Percentiles rank a stretch among this genome's conserved stretches.
Conservation (phyloP, 1,140 invertebrate species). For the Cotesia chilonis region DNA sequence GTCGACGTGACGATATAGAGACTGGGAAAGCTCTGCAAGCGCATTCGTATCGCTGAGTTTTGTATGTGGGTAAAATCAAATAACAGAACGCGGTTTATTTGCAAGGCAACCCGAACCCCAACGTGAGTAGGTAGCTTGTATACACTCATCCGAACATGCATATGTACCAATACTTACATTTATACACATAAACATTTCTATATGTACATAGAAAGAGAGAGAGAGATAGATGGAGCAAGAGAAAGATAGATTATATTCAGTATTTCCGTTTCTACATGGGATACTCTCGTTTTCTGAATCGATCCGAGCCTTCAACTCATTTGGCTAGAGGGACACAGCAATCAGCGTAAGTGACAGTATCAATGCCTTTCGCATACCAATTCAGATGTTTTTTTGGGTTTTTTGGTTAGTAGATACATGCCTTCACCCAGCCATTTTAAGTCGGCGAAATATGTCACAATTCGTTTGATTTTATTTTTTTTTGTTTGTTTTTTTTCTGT, state of each 20-base stretch:
- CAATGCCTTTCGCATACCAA: not conserved
- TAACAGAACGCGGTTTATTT: conserved; percentile 57
- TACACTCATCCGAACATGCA: not conserved
- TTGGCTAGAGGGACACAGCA: not conserved
- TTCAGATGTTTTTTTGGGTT: conserved; percentile 18
- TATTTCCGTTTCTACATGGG: not conserved
- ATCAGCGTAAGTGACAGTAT: not conserved
- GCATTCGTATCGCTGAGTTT: conserved; percentile 12
- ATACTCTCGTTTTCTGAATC: not conserved
- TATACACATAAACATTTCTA: conserved; percentile 2
- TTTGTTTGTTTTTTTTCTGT: no score
- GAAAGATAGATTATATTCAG: not conserved
- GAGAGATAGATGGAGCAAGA: no score
- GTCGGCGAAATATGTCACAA: no score
- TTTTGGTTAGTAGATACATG: no score
- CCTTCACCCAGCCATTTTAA: no score
- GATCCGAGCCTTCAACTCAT: conserved; percentile 3
- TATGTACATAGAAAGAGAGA: not conserved
- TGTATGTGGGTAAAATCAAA: conserved; percentile 46
- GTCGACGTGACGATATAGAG: conserved; percentile 12
- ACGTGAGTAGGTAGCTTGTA: not conserved
- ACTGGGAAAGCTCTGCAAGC: not conserved
- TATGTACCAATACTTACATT: not conserved
- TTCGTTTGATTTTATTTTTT: no score
- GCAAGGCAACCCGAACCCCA: conserved; percentile 45